Percentiles rank a stretch among this genome's conserved stretches.
Evolutionary conservation across 1,140 invertebrate genomes (phyloP).

Genomic region (Leptinotarsa texana): DNA sequence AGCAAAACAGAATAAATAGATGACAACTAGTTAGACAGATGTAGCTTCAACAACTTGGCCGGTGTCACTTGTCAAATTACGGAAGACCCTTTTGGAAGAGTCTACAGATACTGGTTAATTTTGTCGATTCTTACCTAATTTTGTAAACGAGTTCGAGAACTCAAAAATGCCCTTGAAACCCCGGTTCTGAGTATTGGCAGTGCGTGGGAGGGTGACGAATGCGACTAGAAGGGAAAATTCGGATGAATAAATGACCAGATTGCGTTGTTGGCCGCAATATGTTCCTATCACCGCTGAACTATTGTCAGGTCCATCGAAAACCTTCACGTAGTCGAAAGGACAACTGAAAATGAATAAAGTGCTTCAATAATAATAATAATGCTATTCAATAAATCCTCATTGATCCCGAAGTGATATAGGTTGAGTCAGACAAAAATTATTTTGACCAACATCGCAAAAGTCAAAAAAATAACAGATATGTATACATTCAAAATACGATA

Average conservation of each 20-base stretch:
- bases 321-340: constrained; percentile 96
- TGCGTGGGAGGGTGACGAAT: constrained; percentile 86
- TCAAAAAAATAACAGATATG: no score
- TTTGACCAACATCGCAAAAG: no score
- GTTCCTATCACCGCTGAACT: constrained; percentile 89
- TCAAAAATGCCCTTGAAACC: constrained; percentile 95
- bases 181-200: constrained; percentile 89
- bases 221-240: constrained; percentile 85
- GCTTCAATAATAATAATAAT: no score
- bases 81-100: background rate
- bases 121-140: constrained; percentile 73
- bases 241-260: constrained; percentile 92
- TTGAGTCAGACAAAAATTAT: no score
- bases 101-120: background rate
- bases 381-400: no score
- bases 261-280: constrained; percentile 96
- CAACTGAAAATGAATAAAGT: constrained; percentile 69
- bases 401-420: no score
- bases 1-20: no score
- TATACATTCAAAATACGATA: no score
- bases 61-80: no score
- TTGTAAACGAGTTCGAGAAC: constrained; percentile 95
- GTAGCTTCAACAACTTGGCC: no score
- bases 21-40: no score
- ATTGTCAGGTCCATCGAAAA: constrained; percentile 91